Evolutionary conservation across 2,113 vertebrate species (phyloP).

Genomic region (Motacilla alba): DNA sequence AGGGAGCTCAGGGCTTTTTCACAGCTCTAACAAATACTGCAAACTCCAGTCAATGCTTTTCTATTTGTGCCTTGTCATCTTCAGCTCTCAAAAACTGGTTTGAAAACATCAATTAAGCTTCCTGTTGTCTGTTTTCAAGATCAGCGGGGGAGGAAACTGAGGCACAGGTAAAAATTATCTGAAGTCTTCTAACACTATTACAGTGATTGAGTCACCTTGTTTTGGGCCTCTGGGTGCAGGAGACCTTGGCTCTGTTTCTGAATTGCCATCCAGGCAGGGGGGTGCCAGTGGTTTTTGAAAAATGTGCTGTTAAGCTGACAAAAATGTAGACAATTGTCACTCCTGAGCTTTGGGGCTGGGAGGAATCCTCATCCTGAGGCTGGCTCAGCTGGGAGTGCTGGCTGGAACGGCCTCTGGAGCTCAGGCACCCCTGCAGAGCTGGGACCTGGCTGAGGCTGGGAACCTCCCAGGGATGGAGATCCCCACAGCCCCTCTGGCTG

Average conservation of each 20-base stretch:
- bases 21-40: background rate
- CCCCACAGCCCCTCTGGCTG: background rate
- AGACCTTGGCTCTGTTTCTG: background rate
- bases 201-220: constrained; percentile 9
- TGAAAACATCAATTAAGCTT: constrained; percentile 25
- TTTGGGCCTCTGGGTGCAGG: background rate
- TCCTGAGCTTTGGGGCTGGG: background rate
- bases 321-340: background rate
- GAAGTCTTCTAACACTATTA: background rate
- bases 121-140: constrained; percentile 23
- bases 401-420: background rate
- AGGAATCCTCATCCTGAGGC: background rate
- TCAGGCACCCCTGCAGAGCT: background rate
- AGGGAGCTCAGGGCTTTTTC: background rate
- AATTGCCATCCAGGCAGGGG: background rate
- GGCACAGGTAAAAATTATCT: constrained; percentile 29
- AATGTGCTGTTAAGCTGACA: background rate
- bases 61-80: background rate
- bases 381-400: background rate
- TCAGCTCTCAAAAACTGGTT: background rate
- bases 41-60: background rate
- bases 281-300: background rate
- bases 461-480: background rate
- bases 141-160: constrained; percentile 31
- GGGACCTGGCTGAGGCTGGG: background rate